These are phyloP conservation scores for Myrmecophaga tridactyla DNA, from an alignment of 2,113 vertebrate species.

Conservation along the genomic window DNA sequence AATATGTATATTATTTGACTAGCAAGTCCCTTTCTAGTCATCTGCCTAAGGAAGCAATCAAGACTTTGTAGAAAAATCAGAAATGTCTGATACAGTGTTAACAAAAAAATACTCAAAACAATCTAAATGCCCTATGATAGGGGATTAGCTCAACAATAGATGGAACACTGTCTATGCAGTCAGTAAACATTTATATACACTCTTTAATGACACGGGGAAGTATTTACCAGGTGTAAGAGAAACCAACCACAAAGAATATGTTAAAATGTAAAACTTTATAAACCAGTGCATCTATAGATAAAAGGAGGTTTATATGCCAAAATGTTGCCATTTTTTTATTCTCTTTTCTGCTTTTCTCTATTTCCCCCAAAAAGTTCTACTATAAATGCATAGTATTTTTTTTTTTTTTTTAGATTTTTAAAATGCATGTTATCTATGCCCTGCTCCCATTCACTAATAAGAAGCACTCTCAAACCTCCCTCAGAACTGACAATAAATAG, in stretches of 20 bases:
- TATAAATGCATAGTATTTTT: neutral
- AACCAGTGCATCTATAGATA: conserved; percentile 21
- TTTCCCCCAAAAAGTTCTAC: neutral
- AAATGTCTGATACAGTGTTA: neutral
- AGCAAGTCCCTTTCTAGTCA: neutral
- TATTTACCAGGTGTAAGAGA: neutral
- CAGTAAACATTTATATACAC: conserved; percentile 13
- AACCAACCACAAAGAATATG: neutral
- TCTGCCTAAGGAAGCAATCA: conserved; percentile 24
- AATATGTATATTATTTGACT: neutral
- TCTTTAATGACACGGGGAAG: neutral
- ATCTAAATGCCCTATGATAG: neutral
- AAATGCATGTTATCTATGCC: neutral
- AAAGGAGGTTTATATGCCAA: neutral
- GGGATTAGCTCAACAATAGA: neutral
- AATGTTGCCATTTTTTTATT: neutral
- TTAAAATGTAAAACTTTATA: neutral
- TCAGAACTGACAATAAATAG: neutral
- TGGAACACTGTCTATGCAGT: neutral
- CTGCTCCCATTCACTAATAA: neutral
- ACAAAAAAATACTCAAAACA: conserved; percentile 35
- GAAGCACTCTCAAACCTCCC: neutral
- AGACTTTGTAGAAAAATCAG: neutral
- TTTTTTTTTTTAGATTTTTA: neutral
- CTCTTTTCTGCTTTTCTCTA: neutral